Base-by-base conservation (phyloP, 2,113 vertebrate species). In the Excalfactoria chinensis region DNA sequence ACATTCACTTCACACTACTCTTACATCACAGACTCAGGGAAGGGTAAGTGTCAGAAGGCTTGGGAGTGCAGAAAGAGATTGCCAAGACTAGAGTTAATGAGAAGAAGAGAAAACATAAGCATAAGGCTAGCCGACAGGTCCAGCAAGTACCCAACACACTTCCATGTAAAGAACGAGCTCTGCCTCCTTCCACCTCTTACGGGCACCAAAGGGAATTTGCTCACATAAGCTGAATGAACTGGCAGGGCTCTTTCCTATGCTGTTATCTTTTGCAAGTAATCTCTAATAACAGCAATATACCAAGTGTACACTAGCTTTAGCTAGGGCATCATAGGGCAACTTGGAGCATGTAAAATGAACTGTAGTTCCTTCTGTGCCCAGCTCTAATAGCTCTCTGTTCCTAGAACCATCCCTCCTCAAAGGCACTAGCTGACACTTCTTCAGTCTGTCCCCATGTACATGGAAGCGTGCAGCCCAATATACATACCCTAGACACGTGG, bases 381-480 rank as follows among this genome's bases (percentile, higher is more conserved):
- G 17, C 46, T 62, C 79, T 35, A 34, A 64, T 20, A 86, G 46
- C 7, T 3, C 8, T 43, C 63, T 55, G 16, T 11, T 91, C 71
- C 64, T 3, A 6, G 37, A 14, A 86, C 80, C 64, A 75, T 28
- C 51, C 44, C 37, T 92, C 37, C 82, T 30, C 87, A 49, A 78
- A 93, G 71, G 30, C 44, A 55, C 48, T 11, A 49, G 5, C 67
- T 88, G 43, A 5, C 71, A 55, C 64, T 86, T 86, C 46, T 80
- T 70, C 64, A 86, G 32, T 28, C 56, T 26, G 4, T 35, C 46
- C 67, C 46, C 32, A 0, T 25, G 46, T 23, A 77, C 60, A 60
- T 74, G 83, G 75, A 84, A 93, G 89, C 32, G 60, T 74, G 72
- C 68, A 92, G 82, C 79, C 78, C 87, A 85, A 87, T 77, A 82